Evolutionary conservation across 2,113 vertebrate species (phyloP).

Genomic region (Microcebus lehilahytsara): DNA sequence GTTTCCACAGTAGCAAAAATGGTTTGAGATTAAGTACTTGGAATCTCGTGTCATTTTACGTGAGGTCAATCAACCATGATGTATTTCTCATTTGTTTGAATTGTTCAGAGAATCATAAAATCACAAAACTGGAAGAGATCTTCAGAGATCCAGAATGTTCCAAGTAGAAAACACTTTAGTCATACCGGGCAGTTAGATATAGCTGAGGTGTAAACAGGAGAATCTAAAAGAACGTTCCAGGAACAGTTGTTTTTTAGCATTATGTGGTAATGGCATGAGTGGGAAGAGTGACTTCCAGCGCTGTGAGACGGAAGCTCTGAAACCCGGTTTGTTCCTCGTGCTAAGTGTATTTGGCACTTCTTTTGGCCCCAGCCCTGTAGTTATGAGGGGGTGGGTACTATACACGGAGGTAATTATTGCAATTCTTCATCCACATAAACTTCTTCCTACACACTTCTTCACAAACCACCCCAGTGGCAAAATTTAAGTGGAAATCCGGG

Average conservation of each 20-base stretch:
- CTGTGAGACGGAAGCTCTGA: background rate
- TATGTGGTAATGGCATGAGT: background rate
- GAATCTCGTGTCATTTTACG: slow-evolving; percentile 21
- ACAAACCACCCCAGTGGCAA: background rate
- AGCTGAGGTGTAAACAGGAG: background rate
- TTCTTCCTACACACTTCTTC: background rate
- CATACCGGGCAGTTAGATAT: background rate
- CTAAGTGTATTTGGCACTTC: background rate
- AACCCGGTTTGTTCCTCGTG: background rate
- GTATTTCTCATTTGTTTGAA: background rate
- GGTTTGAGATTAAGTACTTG: slow-evolving; percentile 15
- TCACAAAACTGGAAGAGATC: slow-evolving; percentile 46
- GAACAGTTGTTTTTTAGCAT: background rate
- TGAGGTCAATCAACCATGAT: background rate
- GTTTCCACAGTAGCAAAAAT: background rate
- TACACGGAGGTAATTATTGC: background rate
- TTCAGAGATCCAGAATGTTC: slow-evolving; percentile 15
- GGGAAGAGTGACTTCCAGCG: background rate
- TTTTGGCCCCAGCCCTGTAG: background rate
- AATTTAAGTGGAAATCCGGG: no score
- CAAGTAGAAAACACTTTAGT: background rate
- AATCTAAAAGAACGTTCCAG: background rate
- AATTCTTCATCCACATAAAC: background rate
- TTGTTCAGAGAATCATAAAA: slow-evolving; percentile 36
- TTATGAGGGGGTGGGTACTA: fast-evolving